Evolutionary conservation across 2,888 invertebrate species (phyloP).

Genomic region (Torymus aiolomorphi): DNA sequence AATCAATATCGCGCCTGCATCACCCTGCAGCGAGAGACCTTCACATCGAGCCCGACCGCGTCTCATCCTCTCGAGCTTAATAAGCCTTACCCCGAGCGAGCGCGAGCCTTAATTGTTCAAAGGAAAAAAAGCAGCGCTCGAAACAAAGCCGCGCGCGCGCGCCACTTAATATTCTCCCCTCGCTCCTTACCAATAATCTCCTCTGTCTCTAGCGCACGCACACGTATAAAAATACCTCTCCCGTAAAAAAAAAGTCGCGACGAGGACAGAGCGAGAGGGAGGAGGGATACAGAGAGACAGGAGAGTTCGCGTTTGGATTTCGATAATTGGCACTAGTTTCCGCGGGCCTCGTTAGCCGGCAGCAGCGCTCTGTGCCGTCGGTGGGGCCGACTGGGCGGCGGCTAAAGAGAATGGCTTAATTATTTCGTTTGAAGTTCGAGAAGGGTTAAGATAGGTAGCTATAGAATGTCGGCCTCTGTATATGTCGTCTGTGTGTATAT

Average conservation of each 20-base stretch:
- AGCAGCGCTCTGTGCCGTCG: background rate
- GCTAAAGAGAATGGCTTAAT: conserved; percentile 73
- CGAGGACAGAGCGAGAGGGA: background rate
- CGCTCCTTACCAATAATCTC: background rate
- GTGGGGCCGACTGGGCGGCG: too few relatives aligned
- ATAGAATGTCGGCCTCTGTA: conserved; percentile 45
- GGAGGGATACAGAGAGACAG: conserved; percentile 35
- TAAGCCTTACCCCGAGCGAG: too few relatives aligned
- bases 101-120: conserved; percentile 28
- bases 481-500: background rate
- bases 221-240: conserved; percentile 3
- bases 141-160: background rate
- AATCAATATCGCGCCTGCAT: too few relatives aligned
- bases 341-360: conserved; percentile 70
- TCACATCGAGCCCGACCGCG: too few relatives aligned
- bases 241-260: background rate
- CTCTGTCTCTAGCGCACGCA: background rate
- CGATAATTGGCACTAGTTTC: conserved; percentile 74
- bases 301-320: conserved; percentile 66
- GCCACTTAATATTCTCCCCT: conserved; percentile 30
- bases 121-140: conserved; percentile 1
- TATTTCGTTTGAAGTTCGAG: conserved; percentile 75
- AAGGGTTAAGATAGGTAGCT: conserved; percentile 63
- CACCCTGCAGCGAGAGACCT: too few relatives aligned
- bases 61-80: too few relatives aligned